These are phyloP conservation scores for Ceratosolen solmsi DNA, from an alignment of 1,140 invertebrate species.

Conservation along the genomic window DNA sequence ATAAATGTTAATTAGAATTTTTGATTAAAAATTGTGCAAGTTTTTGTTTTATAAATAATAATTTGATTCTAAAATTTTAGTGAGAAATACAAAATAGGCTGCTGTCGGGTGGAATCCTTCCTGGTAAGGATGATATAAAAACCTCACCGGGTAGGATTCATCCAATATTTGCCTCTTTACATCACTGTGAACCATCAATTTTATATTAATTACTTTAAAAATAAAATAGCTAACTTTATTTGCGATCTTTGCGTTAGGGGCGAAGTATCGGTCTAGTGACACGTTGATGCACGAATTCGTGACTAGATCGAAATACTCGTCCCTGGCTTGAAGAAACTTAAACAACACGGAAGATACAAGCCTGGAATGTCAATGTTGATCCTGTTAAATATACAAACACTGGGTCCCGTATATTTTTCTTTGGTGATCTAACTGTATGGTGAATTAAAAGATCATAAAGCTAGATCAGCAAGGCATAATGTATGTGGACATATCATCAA, in stretches of 20 bases:
- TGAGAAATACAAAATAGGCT: constrained; percentile 33
- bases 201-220: neutral
- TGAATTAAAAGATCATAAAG: constrained; percentile 75
- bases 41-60: too few species aligned
- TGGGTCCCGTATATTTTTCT: constrained; percentile 69
- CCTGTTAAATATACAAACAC: constrained; percentile 1
- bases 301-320: constrained; percentile 76
- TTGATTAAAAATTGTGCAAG: too few species aligned
- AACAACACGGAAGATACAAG: neutral
- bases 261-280: constrained; percentile 67
- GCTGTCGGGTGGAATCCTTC: constrained; percentile 62
- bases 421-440: constrained; percentile 80
- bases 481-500: constrained; percentile 60
- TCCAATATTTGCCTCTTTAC: constrained; percentile 58
- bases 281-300: constrained; percentile 63
- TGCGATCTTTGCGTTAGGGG: constrained; percentile 52
- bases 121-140: constrained; percentile 55
- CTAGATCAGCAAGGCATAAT: constrained; percentile 77
- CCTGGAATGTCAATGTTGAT: neutral
- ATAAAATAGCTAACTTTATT: neutral
- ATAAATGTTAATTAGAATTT: too few species aligned
- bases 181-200: neutral
- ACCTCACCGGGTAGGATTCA: constrained; percentile 70
- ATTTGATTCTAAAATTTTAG: too few species aligned
- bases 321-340: constrained; percentile 50